Evolutionary conservation across 2,113 vertebrate species (phyloP).

Genomic region (Malaclemys terrapin): DNA sequence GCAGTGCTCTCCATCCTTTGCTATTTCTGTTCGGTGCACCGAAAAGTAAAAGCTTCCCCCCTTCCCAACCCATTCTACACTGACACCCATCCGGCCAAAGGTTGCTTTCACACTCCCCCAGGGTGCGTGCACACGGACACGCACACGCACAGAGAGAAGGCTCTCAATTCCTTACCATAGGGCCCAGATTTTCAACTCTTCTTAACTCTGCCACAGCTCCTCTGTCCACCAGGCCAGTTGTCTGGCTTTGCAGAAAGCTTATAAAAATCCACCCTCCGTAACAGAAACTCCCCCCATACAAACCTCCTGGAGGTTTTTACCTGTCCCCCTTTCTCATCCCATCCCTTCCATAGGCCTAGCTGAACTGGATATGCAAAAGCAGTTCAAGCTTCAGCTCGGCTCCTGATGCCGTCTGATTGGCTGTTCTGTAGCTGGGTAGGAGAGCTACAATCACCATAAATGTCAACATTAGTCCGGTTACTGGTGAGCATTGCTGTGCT

Average conservation of each 20-base stretch:
- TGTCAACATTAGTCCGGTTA: background rate
- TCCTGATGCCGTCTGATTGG: slow-evolving; percentile 73
- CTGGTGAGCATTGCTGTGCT: background rate
- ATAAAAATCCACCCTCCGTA: background rate
- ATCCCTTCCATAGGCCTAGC: background rate
- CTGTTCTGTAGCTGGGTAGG: slow-evolving; percentile 81
- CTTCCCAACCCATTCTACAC: background rate
- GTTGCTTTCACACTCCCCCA: background rate
- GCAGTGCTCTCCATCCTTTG: background rate
- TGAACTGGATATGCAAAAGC: background rate
- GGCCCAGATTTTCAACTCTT: background rate
- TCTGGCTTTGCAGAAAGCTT: background rate
- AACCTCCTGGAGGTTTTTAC: background rate
- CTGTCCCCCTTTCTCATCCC: background rate
- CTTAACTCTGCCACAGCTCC: background rate
- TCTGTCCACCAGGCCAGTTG: no score
- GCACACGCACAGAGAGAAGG: background rate
- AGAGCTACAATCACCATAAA: slow-evolving; percentile 56
- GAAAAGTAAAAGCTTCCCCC: background rate
- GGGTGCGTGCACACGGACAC: accelerated
- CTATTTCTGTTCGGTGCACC: background rate
- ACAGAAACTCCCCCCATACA: background rate
- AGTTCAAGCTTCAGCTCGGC: background rate
- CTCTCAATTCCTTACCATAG: background rate
- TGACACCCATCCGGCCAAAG: background rate